A percentile compares a stretch with the other conserved stretches of the same genome.
phyloP scores from a whole-genome alignment of 1,140 invertebrate species.

The Rhagoletis zephyria region DNA sequence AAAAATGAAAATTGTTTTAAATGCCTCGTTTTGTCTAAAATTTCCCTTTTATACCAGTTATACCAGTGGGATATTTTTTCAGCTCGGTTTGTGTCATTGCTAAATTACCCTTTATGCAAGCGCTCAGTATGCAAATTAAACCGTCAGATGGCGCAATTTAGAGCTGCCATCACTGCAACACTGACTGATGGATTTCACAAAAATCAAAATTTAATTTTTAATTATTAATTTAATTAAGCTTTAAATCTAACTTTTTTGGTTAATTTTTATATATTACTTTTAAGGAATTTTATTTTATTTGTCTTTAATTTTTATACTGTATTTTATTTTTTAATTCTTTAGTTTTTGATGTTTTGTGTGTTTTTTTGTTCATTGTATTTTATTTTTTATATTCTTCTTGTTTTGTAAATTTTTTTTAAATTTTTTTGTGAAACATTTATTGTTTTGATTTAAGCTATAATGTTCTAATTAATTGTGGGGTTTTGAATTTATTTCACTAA shows the following conservation, averaged over 20 bases:
- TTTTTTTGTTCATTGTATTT: no score
- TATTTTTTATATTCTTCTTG: no score
- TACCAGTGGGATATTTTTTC: not conserved
- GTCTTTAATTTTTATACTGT: not conserved
- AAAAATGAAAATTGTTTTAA: no score
- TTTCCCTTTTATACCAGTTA: slow-evolving; percentile 23
- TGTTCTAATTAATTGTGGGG: no score
- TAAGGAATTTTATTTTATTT: not conserved
- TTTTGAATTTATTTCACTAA: no score
- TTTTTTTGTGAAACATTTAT: no score
- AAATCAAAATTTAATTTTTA: not conserved
- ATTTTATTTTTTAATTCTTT: no score
- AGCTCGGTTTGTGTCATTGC: not conserved
- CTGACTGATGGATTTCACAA: not conserved
- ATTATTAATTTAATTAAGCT: not conserved
- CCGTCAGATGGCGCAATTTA: slow-evolving; percentile 4
- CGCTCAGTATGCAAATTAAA: not conserved
- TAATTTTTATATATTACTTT: not conserved
- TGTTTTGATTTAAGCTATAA: no score
- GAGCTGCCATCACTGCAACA: not conserved
- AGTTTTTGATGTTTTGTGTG: no score
- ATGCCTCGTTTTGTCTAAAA: not conserved
- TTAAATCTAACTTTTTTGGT: not conserved
- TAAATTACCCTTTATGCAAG: not conserved
- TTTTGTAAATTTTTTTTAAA: no score